Evolutionary conservation across 1,140 invertebrate genomes (phyloP).

Genomic region (Antheraea pernyi): DNA sequence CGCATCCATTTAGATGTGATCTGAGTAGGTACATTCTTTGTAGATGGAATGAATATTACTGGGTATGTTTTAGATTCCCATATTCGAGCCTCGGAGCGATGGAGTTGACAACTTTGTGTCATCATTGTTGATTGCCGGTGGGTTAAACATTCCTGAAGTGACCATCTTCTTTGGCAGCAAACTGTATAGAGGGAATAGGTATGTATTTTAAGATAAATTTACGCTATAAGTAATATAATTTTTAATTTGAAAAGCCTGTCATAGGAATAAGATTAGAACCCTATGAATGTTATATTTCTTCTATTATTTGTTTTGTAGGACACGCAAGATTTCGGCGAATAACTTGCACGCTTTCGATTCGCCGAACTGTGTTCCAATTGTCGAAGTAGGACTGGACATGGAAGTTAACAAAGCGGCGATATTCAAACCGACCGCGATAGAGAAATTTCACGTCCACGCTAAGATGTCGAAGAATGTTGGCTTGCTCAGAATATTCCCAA

Average conservation of each 20-base stretch:
- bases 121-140: slow-evolving; percentile 94
- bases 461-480: slow-evolving; percentile 92
- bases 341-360: slow-evolving; percentile 94
- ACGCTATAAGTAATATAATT: too few relatives aligned
- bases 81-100: slow-evolving; percentile 94
- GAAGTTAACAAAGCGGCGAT: slow-evolving; percentile 89
- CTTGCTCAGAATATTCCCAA: slow-evolving; percentile 93
- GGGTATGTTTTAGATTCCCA: slow-evolving; percentile 86
- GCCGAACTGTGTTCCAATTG: slow-evolving; percentile 93
- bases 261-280: too few relatives aligned
- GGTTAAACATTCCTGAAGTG: slow-evolving; percentile 95
- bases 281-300: too few relatives aligned
- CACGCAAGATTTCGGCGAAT: slow-evolving; percentile 90
- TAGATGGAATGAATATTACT: too few relatives aligned
- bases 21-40: too few relatives aligned
- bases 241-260: too few relatives aligned
- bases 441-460: slow-evolving; percentile 88
- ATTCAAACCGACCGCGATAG: slow-evolving; percentile 85
- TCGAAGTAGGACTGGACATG: slow-evolving; percentile 88
- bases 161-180: slow-evolving; percentile 94
- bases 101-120: slow-evolving; percentile 96
- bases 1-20: too few relatives aligned
- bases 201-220: background rate
- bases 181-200: slow-evolving; percentile 94
- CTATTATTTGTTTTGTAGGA: slow-evolving; percentile 54